These are phyloP conservation scores for Craniophora ligustri DNA, from an alignment of 2,888 invertebrate genomes.

Conservation along the genomic window DNA sequence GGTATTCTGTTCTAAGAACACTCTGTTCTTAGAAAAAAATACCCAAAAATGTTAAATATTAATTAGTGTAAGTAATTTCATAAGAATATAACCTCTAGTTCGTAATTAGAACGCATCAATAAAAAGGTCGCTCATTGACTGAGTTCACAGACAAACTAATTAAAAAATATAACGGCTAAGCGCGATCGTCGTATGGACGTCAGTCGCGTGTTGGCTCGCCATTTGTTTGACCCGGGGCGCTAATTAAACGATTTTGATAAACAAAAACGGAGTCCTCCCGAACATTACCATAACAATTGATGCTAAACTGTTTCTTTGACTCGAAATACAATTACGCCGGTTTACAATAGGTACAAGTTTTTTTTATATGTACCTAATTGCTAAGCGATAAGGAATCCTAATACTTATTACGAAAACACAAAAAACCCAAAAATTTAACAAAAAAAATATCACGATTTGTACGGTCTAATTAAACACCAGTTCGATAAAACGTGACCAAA, in stretches of 20 bases:
- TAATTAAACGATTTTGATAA: constrained; percentile 69
- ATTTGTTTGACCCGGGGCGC: constrained; percentile 56
- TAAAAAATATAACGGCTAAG: constrained; percentile 11
- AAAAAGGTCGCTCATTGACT: not conserved
- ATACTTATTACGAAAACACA: not conserved
- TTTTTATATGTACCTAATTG: constrained; percentile 9
- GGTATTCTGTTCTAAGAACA: too few species aligned
- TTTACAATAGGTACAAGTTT: constrained; percentile 2
- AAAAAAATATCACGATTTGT: not conserved
- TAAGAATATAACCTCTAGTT: too few species aligned
- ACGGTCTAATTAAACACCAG: too few species aligned
- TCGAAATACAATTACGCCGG: constrained; percentile 19
- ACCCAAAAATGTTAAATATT: too few species aligned
- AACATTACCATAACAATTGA: constrained; percentile 54
- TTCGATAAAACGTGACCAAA: too few species aligned
- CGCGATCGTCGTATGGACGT: constrained; percentile 20
- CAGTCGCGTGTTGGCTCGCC: constrained; percentile 57
- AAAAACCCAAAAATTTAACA: not conserved
- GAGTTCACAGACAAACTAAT: constrained; percentile 13
- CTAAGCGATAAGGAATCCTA: not conserved
- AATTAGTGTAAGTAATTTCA: too few species aligned
- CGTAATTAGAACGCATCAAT: not conserved
- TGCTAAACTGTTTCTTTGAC: constrained; percentile 30
- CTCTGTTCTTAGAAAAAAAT: too few species aligned
- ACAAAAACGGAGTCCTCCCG: constrained; percentile 56